A percentile compares a stretch with the other conserved stretches of the same genome.
phyloP scores from a whole-genome alignment of 2,797 vertebrate genomes.

The Rhabdophis nuchalis region DNA sequence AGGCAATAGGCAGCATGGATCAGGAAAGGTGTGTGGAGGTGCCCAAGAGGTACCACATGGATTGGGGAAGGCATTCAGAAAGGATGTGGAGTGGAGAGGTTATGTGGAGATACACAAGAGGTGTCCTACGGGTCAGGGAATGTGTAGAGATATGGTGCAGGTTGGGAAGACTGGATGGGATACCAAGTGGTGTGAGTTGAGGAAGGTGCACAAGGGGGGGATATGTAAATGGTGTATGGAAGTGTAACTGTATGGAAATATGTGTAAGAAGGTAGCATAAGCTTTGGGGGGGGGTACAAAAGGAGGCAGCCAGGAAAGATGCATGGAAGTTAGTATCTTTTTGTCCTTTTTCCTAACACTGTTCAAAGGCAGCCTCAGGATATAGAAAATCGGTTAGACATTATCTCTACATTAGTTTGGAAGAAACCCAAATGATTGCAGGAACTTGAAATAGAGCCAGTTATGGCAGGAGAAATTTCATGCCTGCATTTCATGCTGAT shows the following conservation, averaged over 20 bases:
- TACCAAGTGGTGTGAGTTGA: too few relatives aligned
- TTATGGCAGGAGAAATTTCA: not conserved
- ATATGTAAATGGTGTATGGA: not conserved
- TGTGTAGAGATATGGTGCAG: too few relatives aligned
- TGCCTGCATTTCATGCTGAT: not conserved
- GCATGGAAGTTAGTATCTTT: not conserved
- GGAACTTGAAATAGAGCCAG: not conserved
- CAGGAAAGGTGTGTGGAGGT: too few relatives aligned
- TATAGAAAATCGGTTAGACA: not conserved
- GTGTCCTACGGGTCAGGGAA: too few relatives aligned
- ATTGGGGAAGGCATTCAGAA: too few relatives aligned
- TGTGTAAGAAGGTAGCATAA: not conserved
- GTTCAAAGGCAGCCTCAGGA: not conserved
- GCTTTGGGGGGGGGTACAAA: not conserved
- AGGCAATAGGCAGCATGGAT: too few relatives aligned
- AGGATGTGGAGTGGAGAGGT: too few relatives aligned
- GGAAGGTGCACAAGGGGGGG: not conserved
- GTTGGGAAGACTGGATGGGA: too few relatives aligned
- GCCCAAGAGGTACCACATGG: too few relatives aligned
- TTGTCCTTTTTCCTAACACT: not conserved
- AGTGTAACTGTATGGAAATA: not conserved
- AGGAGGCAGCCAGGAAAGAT: not conserved
- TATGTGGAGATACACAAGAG: too few relatives aligned
- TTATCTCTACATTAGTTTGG: not conserved
- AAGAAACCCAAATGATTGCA: not conserved